These are phyloP conservation scores for Synanthedon andrenaeformis DNA, from an alignment of 2,888 invertebrate species.

Conservation along the genomic window DNA sequence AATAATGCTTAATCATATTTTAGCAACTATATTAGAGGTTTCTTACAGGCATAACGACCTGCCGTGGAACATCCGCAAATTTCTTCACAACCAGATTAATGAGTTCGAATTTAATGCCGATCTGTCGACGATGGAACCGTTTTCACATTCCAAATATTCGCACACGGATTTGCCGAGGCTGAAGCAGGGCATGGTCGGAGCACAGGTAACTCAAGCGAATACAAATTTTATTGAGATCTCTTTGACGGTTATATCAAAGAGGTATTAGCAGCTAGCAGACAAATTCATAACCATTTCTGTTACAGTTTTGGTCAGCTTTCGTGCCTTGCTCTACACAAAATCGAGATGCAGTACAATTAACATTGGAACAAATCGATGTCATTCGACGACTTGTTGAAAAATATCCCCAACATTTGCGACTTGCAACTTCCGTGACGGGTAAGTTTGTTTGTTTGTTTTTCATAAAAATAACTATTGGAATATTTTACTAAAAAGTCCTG, in stretches of 20 bases:
- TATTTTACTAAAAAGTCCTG: too few relatives aligned
- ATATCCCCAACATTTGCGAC: slow-evolving; percentile 73
- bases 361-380: slow-evolving; percentile 79
- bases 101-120: slow-evolving; percentile 73
- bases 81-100: slow-evolving; percentile 76
- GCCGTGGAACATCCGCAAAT: slow-evolving; percentile 81
- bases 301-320: slow-evolving; percentile 81
- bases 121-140: slow-evolving; percentile 69
- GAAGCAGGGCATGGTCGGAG: slow-evolving; percentile 75
- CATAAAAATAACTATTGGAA: too few relatives aligned
- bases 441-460: slow-evolving; percentile 10
- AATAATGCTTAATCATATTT: too few relatives aligned
- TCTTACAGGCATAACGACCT: slow-evolving; percentile 72
- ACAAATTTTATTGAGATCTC: too few relatives aligned
- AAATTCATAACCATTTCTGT: not conserved
- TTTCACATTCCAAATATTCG: slow-evolving; percentile 75
- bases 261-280: not conserved
- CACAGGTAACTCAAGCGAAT: slow-evolving; percentile 60
- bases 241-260: too few relatives aligned
- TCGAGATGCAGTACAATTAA: slow-evolving; percentile 77
- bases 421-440: slow-evolving; percentile 79
- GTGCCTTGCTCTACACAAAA: slow-evolving; percentile 77
- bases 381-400: slow-evolving; percentile 77
- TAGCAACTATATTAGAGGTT: too few relatives aligned
- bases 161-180: slow-evolving; percentile 77